Evolutionary conservation across 2,888 invertebrate genomes (phyloP).

Genomic region (Acleris emargana): DNA sequence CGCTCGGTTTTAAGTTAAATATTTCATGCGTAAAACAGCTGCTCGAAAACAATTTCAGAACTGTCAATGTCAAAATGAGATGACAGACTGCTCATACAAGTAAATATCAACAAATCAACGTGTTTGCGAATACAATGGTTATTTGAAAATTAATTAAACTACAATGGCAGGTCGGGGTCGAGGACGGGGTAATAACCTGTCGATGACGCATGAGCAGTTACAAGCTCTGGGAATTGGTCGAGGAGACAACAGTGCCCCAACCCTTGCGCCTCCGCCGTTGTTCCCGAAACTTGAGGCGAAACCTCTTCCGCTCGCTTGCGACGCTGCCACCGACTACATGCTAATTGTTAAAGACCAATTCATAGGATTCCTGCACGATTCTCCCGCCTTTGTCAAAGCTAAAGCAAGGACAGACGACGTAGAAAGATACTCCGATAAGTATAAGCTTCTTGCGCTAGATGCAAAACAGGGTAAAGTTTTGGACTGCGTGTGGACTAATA

Average conservation of each 20-base stretch:
- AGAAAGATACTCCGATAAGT: slow-evolving; percentile 84
- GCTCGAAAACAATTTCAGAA: background rate
- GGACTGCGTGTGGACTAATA: slow-evolving; percentile 84
- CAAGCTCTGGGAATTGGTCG: slow-evolving; percentile 81
- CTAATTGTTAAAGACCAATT: slow-evolving; percentile 89
- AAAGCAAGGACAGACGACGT: slow-evolving; percentile 76
- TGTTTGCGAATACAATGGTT: slow-evolving; percentile 18
- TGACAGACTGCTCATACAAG: background rate
- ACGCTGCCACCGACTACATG: slow-evolving; percentile 87
- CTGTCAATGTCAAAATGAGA: slow-evolving; percentile 20
- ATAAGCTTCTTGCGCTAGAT: slow-evolving; percentile 76
- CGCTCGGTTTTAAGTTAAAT: too few species aligned
- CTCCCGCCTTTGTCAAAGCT: slow-evolving; percentile 84
- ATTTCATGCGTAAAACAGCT: background rate
- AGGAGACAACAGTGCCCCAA: slow-evolving; percentile 81
- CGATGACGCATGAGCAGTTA: slow-evolving; percentile 83
- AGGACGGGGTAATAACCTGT: slow-evolving; percentile 76
- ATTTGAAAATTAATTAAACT: slow-evolving; percentile 4
- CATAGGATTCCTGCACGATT: slow-evolving; percentile 87
- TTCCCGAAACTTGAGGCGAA: slow-evolving; percentile 85
- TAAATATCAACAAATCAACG: slow-evolving; percentile 31
- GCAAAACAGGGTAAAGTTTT: slow-evolving; percentile 72
- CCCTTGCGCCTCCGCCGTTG: slow-evolving; percentile 83
- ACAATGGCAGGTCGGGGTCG: slow-evolving; percentile 77
- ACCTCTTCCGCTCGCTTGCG: slow-evolving; percentile 78